These are phyloP conservation scores for Ceramica pisi DNA, from an alignment of 2,888 invertebrate species.

Conservation along the genomic window DNA sequence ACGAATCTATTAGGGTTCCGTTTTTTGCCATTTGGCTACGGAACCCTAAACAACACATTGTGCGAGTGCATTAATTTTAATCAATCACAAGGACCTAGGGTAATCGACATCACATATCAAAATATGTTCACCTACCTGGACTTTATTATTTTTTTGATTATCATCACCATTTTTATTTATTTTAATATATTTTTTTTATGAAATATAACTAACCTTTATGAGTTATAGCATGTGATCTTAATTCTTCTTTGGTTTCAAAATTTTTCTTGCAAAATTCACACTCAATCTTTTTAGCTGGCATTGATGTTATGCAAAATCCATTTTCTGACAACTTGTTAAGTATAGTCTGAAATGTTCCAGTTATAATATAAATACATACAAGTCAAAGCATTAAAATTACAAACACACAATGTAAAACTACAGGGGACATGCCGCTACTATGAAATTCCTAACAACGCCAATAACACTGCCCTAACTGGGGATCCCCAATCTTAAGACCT, in stretches of 20 bases:
- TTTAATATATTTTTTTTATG: neutral
- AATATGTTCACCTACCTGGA: too few relatives aligned
- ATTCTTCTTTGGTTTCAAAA: slow-evolving; percentile 80
- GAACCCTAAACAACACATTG: too few relatives aligned
- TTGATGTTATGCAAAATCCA: slow-evolving; percentile 78
- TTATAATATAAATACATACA: slow-evolving; percentile 20
- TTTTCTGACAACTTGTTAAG: slow-evolving; percentile 83
- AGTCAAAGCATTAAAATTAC: slow-evolving; percentile 4
- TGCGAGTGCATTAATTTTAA: too few relatives aligned
- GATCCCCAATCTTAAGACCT: neutral
- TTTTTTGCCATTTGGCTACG: too few relatives aligned
- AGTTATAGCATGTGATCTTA: slow-evolving; percentile 75
- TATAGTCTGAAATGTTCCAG: slow-evolving; percentile 76
- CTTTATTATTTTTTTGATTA: too few relatives aligned
- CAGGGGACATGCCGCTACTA: neutral
- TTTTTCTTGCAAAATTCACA: slow-evolving; percentile 82
- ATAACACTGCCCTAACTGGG: neutral
- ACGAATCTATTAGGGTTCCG: too few relatives aligned
- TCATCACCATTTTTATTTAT: too few relatives aligned
- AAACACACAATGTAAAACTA: neutral
- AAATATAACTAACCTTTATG: slow-evolving; percentile 79
- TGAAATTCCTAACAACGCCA: neutral
- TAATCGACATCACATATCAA: too few relatives aligned
- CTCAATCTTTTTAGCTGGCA: slow-evolving; percentile 72
- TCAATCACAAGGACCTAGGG: too few relatives aligned